Evolutionary conservation across 2,888 invertebrate species (phyloP).

Genomic region (Tuta absoluta): DNA sequence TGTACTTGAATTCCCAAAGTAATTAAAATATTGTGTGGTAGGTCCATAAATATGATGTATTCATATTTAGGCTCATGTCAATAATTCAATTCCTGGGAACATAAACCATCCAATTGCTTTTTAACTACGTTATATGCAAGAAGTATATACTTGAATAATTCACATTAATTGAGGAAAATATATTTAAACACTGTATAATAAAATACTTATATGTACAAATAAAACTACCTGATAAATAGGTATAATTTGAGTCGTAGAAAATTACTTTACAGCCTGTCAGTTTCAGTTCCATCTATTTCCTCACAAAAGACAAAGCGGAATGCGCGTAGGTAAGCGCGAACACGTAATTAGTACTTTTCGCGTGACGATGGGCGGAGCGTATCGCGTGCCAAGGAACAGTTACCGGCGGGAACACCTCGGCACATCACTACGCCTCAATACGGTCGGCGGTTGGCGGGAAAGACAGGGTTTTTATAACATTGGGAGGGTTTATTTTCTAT

Average conservation of each 20-base stretch:
- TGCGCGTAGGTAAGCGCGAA: conserved; percentile 25
- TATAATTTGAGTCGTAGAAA: background rate
- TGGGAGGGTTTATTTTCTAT: background rate
- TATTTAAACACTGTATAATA: no score
- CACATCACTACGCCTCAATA: conserved; percentile 69
- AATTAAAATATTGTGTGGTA: no score
- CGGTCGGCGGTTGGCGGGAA: conserved; percentile 48
- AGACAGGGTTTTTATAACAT: conserved; percentile 9
- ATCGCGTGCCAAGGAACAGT: conserved; percentile 72
- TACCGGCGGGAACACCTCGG: conserved; percentile 73
- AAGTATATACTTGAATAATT: no score
- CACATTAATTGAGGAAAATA: no score
- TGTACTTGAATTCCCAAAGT: no score
- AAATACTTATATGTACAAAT: no score
- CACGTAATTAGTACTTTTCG: conserved; percentile 39
- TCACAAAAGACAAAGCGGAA: conserved; percentile 20
- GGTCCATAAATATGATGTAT: no score
- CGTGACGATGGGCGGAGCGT: conserved; percentile 76
- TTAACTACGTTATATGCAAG: no score
- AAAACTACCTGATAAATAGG: background rate
- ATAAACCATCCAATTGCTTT: no score
- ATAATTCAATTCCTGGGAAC: no score
- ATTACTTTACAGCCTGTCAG: background rate
- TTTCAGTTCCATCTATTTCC: background rate
- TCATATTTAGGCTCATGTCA: no score